These are phyloP conservation scores for Sebastes nivosus DNA, from an alignment of 2,797 vertebrate genomes.

Conservation along the genomic window DNA sequence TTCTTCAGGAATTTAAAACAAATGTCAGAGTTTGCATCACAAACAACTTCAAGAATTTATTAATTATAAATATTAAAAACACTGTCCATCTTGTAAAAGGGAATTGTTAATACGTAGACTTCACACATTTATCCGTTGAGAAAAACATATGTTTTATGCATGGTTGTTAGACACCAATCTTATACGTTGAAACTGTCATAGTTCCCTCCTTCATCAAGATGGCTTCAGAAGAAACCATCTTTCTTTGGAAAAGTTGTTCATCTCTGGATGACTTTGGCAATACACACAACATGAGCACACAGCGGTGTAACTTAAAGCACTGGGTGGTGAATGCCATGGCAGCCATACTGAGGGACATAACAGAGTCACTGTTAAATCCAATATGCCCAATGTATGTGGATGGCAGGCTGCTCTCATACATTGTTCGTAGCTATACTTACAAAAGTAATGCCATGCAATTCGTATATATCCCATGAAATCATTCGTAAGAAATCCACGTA, in stretches of 20 bases:
- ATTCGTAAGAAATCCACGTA: too few relatives aligned
- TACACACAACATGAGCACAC: not conserved
- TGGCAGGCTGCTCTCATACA: not conserved
- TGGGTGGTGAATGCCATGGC: not conserved
- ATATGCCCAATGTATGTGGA: not conserved
- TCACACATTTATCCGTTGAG: constrained; percentile 12
- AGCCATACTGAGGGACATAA: not conserved
- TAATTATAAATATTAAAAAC: constrained; percentile 35
- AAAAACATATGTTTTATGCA: constrained; percentile 54
- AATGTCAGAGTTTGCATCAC: not conserved
- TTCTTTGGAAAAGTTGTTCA: not conserved
- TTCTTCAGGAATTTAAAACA: not conserved
- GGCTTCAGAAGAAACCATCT: constrained; percentile 1
- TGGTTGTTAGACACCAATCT: constrained; percentile 16
- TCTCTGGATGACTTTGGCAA: not conserved
- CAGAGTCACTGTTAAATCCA: not conserved
- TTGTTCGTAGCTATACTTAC: too few relatives aligned
- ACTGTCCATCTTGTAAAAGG: constrained; percentile 32
- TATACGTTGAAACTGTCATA: not conserved
- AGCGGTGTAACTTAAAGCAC: not conserved
- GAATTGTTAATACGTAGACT: constrained; percentile 51
- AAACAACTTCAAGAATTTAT: constrained; percentile 9
- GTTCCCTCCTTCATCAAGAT: not conserved
- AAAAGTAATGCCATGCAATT: too few relatives aligned
- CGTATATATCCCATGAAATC: too few relatives aligned